phyloP scores from a whole-genome alignment of 2,113 vertebrate genomes.

The Oceanodroma tethys region DNA sequence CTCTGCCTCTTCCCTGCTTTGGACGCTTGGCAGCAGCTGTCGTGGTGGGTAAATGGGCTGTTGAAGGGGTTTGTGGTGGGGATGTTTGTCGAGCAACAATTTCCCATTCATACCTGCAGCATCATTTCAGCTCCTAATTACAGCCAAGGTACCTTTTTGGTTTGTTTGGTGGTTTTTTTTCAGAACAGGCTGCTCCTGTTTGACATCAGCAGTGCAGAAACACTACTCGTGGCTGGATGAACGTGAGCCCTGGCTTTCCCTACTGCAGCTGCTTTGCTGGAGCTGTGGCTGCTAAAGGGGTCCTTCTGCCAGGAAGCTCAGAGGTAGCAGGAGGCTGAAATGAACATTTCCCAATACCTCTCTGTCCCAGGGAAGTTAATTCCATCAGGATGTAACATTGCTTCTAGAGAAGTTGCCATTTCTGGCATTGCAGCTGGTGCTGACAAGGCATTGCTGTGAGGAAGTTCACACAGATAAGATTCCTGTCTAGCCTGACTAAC shows the following conservation, averaged over 20 bases:
- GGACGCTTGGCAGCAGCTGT: not conserved
- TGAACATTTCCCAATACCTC: not conserved
- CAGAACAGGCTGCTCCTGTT: not conserved
- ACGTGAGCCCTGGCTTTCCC: not conserved
- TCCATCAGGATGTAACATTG: not conserved
- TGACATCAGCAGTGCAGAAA: not conserved
- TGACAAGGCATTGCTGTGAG: not conserved
- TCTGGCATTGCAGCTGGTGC: slow-evolving; percentile 1
- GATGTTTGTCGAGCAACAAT: not conserved
- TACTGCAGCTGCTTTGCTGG: not conserved
- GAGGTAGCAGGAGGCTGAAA: not conserved
- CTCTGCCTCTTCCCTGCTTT: not conserved
- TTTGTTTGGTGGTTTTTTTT: not conserved
- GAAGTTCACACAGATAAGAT: not conserved
- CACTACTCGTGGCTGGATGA: not conserved
- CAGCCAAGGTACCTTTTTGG: not conserved
- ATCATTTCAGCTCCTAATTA: not conserved
- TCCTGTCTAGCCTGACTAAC: not conserved
- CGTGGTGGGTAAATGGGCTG: not conserved
- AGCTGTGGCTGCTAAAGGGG: not conserved
- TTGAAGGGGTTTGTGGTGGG: not conserved
- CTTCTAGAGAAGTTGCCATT: not conserved
- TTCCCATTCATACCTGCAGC: not conserved
- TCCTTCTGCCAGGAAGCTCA: not conserved
- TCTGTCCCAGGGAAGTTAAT: not conserved